These are phyloP conservation scores for Pseudomyrmex concolor DNA, from an alignment of 1,140 invertebrate genomes.

Conservation along the genomic window DNA sequence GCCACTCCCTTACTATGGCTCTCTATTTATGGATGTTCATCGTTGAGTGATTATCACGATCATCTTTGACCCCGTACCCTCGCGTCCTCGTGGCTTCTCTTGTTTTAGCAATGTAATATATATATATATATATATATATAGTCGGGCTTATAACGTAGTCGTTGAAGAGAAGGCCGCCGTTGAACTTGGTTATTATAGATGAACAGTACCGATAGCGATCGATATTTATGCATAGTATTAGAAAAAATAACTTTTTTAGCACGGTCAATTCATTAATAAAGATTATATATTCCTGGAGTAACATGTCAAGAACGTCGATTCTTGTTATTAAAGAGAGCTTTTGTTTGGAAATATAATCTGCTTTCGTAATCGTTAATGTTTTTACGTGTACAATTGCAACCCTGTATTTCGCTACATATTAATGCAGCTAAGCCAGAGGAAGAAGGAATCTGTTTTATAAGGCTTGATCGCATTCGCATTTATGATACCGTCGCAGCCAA, in stretches of 20 bases:
- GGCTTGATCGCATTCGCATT: slow-evolving; percentile 46
- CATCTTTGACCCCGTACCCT: slow-evolving; percentile 43
- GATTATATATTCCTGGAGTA: not conserved
- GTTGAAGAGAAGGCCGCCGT: slow-evolving; percentile 52
- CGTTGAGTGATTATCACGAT: slow-evolving; percentile 67
- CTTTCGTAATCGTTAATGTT: no score
- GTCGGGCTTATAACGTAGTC: slow-evolving; percentile 31
- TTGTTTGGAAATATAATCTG: not conserved
- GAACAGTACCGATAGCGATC: slow-evolving; percentile 60
- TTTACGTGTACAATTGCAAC: no score
- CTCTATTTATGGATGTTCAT: slow-evolving; percentile 56
- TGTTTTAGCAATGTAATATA: slow-evolving; percentile 23
- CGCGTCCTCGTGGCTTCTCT: slow-evolving; percentile 33
- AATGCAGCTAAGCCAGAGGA: not conserved
- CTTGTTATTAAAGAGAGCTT: not conserved
- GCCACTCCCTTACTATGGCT: slow-evolving; percentile 12
- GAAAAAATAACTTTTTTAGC: slow-evolving; percentile 52
- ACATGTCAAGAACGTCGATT: slow-evolving; percentile 12
- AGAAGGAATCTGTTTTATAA: slow-evolving; percentile 29
- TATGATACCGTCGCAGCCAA: slow-evolving; percentile 32
- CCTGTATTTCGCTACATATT: not conserved
- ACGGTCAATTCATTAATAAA: slow-evolving; percentile 40
- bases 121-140: slow-evolving; percentile 1
- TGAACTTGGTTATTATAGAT: slow-evolving; percentile 70
- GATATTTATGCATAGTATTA: slow-evolving; percentile 59